Evolutionary conservation across 2,888 invertebrate species (phyloP).

Genomic region (Koerneria pararmatus): DNA sequence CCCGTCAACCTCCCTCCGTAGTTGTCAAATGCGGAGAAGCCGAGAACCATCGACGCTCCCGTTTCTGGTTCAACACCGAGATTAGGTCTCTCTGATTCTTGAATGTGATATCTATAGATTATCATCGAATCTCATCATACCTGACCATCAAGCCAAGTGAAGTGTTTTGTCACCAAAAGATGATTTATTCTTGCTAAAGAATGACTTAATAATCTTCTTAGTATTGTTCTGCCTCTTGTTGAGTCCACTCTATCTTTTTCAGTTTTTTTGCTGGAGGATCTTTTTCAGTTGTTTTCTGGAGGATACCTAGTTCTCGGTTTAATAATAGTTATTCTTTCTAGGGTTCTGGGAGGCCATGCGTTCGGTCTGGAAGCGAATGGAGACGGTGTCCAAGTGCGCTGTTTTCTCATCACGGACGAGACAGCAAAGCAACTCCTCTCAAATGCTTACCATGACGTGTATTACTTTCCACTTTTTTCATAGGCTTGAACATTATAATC

Average conservation of each 20-base stretch:
- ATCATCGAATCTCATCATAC: no score
- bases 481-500: not conserved
- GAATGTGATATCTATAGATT: no score
- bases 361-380: constrained; percentile 49
- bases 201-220: no score
- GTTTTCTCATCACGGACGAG: constrained; percentile 57
- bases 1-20: constrained; percentile 56
- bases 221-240: no score
- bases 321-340: constrained; percentile 17
- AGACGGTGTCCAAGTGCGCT: constrained; percentile 47
- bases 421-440: constrained; percentile 53
- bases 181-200: no score
- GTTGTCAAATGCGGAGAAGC: constrained; percentile 59
- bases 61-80: constrained; percentile 59
- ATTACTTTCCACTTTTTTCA: constrained; percentile 15
- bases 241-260: no score
- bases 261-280: no score
- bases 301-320: no score
- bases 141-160: no score
- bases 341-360: constrained; percentile 55
- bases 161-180: no score
- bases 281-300: no score
- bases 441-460: constrained; percentile 58
- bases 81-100: constrained; percentile 33
- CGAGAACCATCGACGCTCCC: constrained; percentile 55